Evolutionary conservation across 2,797 vertebrate species (phyloP), one percentile per base, ranked within the genome.

Genomic region (Gymnocypris eckloni): DNA sequence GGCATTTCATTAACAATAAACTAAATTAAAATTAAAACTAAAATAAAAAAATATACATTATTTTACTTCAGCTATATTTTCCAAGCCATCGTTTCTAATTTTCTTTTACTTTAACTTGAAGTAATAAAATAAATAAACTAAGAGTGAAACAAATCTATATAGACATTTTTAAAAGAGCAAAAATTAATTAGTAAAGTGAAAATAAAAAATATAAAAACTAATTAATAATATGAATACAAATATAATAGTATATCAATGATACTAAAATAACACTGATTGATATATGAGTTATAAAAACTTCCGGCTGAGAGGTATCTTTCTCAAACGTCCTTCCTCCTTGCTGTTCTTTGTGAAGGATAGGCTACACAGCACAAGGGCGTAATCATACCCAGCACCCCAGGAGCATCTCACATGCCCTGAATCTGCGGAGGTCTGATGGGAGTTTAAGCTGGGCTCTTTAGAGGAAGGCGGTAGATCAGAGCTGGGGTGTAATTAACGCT

Each of bases 401-500:
- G n/a, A 41, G 52, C 81, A 72, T 72, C 37, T 73, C 69, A 43
- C 8, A 61, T 61, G 81, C 12, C 70, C 81, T 83, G 70, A 37
- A 75, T 83, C 70, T 73, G 41, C 41, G 1, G 25, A 77, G 72
- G 71, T 52, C 84, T 88, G 82, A 82, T 81, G 83, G 75, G 66
- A 78, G 66, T 61, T 83, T 16, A 85, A 78, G 54, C 69, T 43
- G 9, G 28, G 79, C 79, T 89, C 79, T 86, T 64, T 77, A 81
- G 70, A 85, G 76, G 76, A 89, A 77, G 83, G 73, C 61, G 28
- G 48, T 67, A 79, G 80, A 85, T 86, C 52, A 85, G 56, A 77
- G 12, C 80, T 86, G 70, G 77, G 73, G 86, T 91, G 86, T 91
- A 91, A 91, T 92, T 91, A 91, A 87, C 45, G 43, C 72, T 81